These are phyloP conservation scores for Porites cylindrica DNA, from an alignment of 92 coral and sea anemone species.

Conservation along the genomic window DNA sequence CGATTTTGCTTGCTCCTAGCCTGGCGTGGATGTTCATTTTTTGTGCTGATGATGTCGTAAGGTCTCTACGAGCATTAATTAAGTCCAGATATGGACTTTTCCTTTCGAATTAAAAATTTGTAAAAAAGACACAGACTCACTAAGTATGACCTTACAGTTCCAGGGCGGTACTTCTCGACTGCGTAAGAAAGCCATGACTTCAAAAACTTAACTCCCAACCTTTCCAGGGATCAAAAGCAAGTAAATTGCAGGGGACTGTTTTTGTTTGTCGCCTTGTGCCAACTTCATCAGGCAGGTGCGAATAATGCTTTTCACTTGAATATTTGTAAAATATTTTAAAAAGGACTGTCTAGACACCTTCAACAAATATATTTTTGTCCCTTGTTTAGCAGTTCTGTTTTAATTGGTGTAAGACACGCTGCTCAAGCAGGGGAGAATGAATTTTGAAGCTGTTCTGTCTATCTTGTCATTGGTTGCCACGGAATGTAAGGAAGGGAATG, in stretches of 20 bases:
- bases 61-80: constrained; percentile 31
- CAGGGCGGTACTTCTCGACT: constrained; percentile 52
- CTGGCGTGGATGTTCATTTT: background rate
- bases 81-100: constrained; percentile 22
- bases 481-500: too few relatives aligned
- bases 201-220: constrained; percentile 30
- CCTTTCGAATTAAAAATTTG: constrained; percentile 38
- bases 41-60: constrained; percentile 47
- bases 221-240: constrained; percentile 33
- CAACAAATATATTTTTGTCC: too few relatives aligned
- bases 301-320: too few relatives aligned
- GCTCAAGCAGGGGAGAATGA: too few relatives aligned
- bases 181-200: constrained; percentile 44
- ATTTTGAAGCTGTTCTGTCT: too few relatives aligned
- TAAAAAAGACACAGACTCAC: constrained; percentile 54
- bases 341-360: constrained; percentile 11
- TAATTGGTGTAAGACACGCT: too few relatives aligned
- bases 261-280: background rate
- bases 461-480: too few relatives aligned
- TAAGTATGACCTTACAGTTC: constrained; percentile 56
- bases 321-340: background rate
- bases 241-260: background rate
- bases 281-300: too few relatives aligned
- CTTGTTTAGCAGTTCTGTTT: background rate
- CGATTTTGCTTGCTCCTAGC: too few relatives aligned